Percentiles rank a stretch among this genome's conserved stretches.
Evolutionary conservation across 2,888 invertebrate species (phyloP).

Genomic region (Nomada lathburiana): DNA sequence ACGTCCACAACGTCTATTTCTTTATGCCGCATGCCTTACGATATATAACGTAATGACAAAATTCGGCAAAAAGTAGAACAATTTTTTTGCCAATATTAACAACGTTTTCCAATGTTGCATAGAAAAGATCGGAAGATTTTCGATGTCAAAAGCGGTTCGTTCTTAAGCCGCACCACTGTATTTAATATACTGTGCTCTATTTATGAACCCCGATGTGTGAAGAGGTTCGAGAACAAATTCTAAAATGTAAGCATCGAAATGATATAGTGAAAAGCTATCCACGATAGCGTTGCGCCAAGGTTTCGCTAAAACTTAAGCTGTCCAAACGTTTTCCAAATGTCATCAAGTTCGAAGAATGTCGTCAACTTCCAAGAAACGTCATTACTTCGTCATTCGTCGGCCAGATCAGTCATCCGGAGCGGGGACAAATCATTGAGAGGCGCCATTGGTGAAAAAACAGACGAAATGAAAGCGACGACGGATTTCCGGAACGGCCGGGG

Average conservation of each 20-base stretch:
- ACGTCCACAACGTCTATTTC: too few relatives aligned
- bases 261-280: too few relatives aligned
- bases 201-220: too few relatives aligned
- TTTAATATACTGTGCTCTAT: too few relatives aligned
- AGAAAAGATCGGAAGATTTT: too few relatives aligned
- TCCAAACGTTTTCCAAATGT: not conserved
- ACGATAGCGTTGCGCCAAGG: too few relatives aligned
- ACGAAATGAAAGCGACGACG: slow-evolving; percentile 33
- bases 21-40: too few relatives aligned
- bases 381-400: not conserved
- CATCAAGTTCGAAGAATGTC: not conserved
- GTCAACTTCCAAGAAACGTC: too few relatives aligned
- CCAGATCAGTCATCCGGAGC: not conserved
- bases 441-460: slow-evolving; percentile 1
- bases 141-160: too few relatives aligned
- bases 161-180: too few relatives aligned
- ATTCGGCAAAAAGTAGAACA: not conserved
- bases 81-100: not conserved
- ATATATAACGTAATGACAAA: not conserved
- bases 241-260: too few relatives aligned
- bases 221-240: too few relatives aligned
- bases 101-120: not conserved
- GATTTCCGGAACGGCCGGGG: slow-evolving; percentile 60
- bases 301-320: not conserved
- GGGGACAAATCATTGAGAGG: slow-evolving; percentile 7